Base-by-base conservation (phyloP, 2,113 vertebrate species). In the Clinocottus analis region DNA sequence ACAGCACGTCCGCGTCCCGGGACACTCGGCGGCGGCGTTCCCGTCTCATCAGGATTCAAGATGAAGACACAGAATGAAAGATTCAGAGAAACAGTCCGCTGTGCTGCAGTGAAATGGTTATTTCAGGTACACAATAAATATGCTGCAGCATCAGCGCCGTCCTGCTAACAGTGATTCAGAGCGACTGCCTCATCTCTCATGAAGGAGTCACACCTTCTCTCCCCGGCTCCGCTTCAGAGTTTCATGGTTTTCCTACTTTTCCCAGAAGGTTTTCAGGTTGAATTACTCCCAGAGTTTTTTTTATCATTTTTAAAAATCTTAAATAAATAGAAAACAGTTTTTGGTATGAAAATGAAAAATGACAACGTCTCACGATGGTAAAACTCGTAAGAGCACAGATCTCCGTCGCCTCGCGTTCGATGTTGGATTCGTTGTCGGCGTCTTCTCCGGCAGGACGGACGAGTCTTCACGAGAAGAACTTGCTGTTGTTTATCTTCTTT, bases 401-500 rank as follows among this genome's bases (percentile, higher is more conserved):
- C 39, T 59, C 13, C 68, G 13, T 31, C 51, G 35, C 6, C 27
- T 1, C 55, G 10, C 29, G 10, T 59, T 19, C 31, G 39, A 37
- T 13, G 63, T 25, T 65, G 6, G 17, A 19, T 70, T 8, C 35
- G 5, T 12, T 21, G 29, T 58, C 35, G 0, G 17, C 23, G 25
- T 56, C 35, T 47, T 67, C 37, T 76, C 53, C 3, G 33, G 14
- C 63, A 72, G 71, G 58, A 60, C 8, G 55, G n/a, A 10, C 3
- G 60, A 51, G 27, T 33, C 71, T 64, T 96, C 96, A 97, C 2
- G 96, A 96, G 91, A 97, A 98, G 90, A 98, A 99, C 89, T 93
- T 98, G 90, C 96, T 98, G 93, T 97, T 98, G 95, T 96, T 97
- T 82, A 96, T 93, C 88, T 95, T 96, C 94, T 97, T 98, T 91